Percentiles rank a stretch among this genome's conserved stretches.
These are phyloP conservation scores for Ridgeia piscesae DNA, from an alignment of 1,140 invertebrate genomes.

Conservation along the genomic window DNA sequence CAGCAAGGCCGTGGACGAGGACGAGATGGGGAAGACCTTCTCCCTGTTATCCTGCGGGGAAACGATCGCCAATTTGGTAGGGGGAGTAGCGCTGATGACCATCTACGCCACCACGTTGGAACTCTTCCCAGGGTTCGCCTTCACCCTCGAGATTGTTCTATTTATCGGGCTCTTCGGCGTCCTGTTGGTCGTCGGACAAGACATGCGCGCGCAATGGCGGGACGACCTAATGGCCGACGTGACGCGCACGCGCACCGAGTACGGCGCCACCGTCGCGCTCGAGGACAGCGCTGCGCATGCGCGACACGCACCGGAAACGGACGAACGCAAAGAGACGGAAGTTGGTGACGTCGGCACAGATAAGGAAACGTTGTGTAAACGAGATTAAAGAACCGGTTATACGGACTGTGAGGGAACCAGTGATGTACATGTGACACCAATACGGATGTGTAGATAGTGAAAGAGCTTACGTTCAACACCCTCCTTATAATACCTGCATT, in stretches of 20 bases:
- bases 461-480: neutral
- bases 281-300: neutral
- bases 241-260: constrained; percentile 44
- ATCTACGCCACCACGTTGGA: constrained; percentile 30
- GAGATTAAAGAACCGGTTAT: neutral
- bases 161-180: constrained; percentile 20
- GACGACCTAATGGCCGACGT: constrained; percentile 12
- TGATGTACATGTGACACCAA: no score
- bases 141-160: constrained; percentile 25
- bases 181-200: constrained; percentile 14
- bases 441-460: neutral
- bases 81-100: constrained; percentile 23
- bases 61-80: constrained; percentile 29
- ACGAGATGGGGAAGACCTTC: constrained; percentile 33
- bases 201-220: constrained; percentile 4
- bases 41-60: constrained; percentile 31
- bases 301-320: neutral
- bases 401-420: no score
- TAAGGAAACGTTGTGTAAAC: neutral
- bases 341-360: neutral
- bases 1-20: constrained; percentile 31
- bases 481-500: neutral
- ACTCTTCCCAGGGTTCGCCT: constrained; percentile 27
- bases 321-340: neutral
- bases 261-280: constrained; percentile 52